phyloP scores from a whole-genome alignment of 2,888 invertebrate species.

The Syrista parreyssii region DNA sequence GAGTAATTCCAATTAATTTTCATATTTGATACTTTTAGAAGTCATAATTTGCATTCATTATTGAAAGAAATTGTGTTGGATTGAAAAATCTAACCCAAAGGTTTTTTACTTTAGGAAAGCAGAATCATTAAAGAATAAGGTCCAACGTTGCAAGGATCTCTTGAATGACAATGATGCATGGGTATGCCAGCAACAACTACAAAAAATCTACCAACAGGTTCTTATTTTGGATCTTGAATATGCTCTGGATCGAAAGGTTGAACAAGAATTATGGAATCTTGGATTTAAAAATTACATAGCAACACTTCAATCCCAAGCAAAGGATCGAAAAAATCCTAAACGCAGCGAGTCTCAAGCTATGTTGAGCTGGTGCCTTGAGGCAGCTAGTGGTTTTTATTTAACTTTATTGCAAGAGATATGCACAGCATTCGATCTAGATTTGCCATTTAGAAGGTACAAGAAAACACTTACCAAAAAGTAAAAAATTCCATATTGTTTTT shows the following conservation, averaged over 20 bases:
- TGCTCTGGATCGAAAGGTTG: slow-evolving; percentile 89
- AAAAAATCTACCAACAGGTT: slow-evolving; percentile 68
- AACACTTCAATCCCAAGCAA: slow-evolving; percentile 79
- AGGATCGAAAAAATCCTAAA: slow-evolving; percentile 84
- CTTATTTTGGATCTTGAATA: slow-evolving; percentile 85
- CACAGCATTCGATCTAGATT: slow-evolving; percentile 82
- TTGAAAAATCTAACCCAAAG: neutral
- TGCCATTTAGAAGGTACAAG: slow-evolving; percentile 75
- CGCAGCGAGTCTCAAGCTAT: slow-evolving; percentile 81
- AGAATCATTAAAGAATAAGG: slow-evolving; percentile 78
- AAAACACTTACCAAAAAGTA: neutral
- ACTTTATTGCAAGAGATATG: slow-evolving; percentile 85
- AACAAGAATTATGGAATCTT: slow-evolving; percentile 89
- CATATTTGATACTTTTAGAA: slow-evolving; percentile 5
- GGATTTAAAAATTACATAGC: slow-evolving; percentile 91
- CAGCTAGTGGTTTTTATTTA: slow-evolving; percentile 87
- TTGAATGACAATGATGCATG: slow-evolving; percentile 67
- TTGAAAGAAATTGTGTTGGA: neutral
- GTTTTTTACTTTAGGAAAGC: slow-evolving; percentile 72
- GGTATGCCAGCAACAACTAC: slow-evolving; percentile 66
- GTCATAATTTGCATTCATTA: slow-evolving; percentile 19
- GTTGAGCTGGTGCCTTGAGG: slow-evolving; percentile 83
- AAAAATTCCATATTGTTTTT: neutral
- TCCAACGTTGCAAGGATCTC: slow-evolving; percentile 73
- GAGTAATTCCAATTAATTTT: slow-evolving; percentile 49